Conservation (phyloP, 2,888 invertebrate genomes). For the Penaeus monodon region DNA sequence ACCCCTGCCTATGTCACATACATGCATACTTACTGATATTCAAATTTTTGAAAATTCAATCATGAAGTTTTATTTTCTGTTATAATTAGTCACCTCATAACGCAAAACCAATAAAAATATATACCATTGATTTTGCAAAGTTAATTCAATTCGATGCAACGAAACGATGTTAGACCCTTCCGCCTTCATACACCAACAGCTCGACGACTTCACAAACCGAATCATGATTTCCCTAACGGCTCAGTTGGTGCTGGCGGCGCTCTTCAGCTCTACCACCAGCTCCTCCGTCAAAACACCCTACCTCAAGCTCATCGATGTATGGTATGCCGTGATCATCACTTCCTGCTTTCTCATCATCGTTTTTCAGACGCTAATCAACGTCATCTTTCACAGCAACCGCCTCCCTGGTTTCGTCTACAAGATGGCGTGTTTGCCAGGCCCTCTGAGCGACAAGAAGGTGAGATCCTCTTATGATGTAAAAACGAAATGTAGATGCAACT, state of each 20-base stretch:
- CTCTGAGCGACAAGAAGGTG: neutral
- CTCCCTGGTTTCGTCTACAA: constrained; percentile 7
- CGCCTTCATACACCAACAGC: constrained; percentile 6
- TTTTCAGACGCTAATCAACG: constrained; percentile 47
- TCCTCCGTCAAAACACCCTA: constrained; percentile 64
- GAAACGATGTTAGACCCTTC: too few relatives aligned
- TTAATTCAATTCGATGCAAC: too few relatives aligned
- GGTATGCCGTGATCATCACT: constrained; percentile 62
- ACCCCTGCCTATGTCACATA: too few relatives aligned
- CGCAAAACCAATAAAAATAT: too few relatives aligned
- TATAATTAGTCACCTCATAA: too few relatives aligned
- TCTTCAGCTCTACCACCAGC: constrained; percentile 61
- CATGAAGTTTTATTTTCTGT: too few relatives aligned
- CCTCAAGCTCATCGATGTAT: constrained; percentile 63
- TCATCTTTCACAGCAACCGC: constrained; percentile 24
- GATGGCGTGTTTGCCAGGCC: neutral
- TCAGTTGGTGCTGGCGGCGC: constrained; percentile 60
- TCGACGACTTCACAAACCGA: constrained; percentile 64
- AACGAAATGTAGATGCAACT: too few relatives aligned
- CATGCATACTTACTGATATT: neutral
- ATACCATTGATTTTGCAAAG: too few relatives aligned
- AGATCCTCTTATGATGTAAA: neutral
- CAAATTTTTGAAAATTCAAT: neutral
- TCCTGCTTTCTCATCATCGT: constrained; percentile 62
- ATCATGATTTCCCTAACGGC: constrained; percentile 63